phyloP scores from a whole-genome alignment of 2,888 invertebrate species.

The Amiota mariae region DNA sequence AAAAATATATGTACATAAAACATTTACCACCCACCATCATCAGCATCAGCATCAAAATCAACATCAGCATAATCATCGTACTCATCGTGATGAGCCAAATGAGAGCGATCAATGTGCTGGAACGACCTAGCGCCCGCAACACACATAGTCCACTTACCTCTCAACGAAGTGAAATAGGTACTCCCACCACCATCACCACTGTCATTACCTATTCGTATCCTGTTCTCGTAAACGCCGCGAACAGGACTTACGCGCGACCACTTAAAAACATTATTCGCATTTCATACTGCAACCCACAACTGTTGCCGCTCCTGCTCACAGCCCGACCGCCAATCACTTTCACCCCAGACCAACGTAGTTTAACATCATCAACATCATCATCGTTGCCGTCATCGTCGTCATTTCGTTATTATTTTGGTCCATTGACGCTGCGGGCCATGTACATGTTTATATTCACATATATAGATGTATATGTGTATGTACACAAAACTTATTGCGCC shows the following conservation, averaged over 20 bases:
- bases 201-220: slow-evolving; percentile 7
- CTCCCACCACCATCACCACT: slow-evolving; percentile 32
- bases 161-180: slow-evolving; percentile 12
- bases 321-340: slow-evolving; percentile 24
- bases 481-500: slow-evolving; percentile 50
- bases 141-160: slow-evolving; percentile 8
- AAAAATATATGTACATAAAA: slow-evolving; percentile 39
- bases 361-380: slow-evolving; percentile 21
- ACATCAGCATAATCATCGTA: slow-evolving; percentile 7
- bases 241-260: slow-evolving; percentile 65
- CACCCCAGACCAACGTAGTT: slow-evolving; percentile 38
- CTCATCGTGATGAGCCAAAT: slow-evolving; percentile 35
- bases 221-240: slow-evolving; percentile 39
- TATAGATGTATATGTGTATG: slow-evolving; percentile 24
- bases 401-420: slow-evolving; percentile 71
- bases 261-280: slow-evolving; percentile 66
- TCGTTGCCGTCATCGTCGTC: slow-evolving; percentile 19
- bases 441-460: slow-evolving; percentile 33
- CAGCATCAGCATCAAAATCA: slow-evolving; percentile 15
- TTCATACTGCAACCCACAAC: slow-evolving; percentile 51
- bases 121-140: slow-evolving; percentile 43
- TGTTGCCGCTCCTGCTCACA: slow-evolving; percentile 46
- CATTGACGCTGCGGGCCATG: slow-evolving; percentile 69
- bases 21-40: slow-evolving; percentile 30
- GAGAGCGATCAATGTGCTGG: slow-evolving; percentile 29